Conservation (phyloP, 2,797 vertebrate genomes). For the Cirrhinus molitorella region DNA sequence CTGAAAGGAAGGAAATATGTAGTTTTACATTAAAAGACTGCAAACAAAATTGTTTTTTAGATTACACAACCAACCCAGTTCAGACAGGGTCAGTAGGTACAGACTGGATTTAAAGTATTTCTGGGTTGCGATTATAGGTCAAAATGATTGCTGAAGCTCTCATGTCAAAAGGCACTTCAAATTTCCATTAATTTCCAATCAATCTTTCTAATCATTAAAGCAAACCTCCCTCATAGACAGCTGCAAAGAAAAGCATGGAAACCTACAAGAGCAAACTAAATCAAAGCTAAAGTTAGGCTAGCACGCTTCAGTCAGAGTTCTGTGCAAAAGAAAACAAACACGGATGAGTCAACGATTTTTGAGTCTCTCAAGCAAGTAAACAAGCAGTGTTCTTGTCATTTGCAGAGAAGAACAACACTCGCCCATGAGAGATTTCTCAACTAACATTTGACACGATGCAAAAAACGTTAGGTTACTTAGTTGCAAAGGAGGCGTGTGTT, state of each 20-base stretch:
- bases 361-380: slow-evolving; percentile 50
- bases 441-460: slow-evolving; percentile 36
- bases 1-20: neutral
- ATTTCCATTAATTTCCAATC: neutral
- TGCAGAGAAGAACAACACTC: slow-evolving; percentile 52
- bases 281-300: slow-evolving; percentile 23
- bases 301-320: slow-evolving; percentile 31
- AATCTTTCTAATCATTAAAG: slow-evolving; percentile 17
- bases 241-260: slow-evolving; percentile 32
- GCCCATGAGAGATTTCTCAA: slow-evolving; percentile 43
- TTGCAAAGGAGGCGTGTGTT: slow-evolving; percentile 20
- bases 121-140: neutral
- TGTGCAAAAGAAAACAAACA: slow-evolving; percentile 38
- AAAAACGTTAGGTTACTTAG: slow-evolving; percentile 18
- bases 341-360: slow-evolving; percentile 45
- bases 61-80: neutral
- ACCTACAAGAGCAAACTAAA: slow-evolving; percentile 31
- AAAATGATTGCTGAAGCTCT: slow-evolving; percentile 8
- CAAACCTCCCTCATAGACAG: neutral
- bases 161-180: slow-evolving; percentile 9
- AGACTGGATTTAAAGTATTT: neutral
- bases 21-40: neutral
- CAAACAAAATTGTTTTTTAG: neutral
- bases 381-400: slow-evolving; percentile 48
- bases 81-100: neutral